Evolutionary conservation across 1,140 invertebrate species (phyloP), one percentile per base, ranked within the genome.

Genomic region (Drosophila miranda): DNA sequence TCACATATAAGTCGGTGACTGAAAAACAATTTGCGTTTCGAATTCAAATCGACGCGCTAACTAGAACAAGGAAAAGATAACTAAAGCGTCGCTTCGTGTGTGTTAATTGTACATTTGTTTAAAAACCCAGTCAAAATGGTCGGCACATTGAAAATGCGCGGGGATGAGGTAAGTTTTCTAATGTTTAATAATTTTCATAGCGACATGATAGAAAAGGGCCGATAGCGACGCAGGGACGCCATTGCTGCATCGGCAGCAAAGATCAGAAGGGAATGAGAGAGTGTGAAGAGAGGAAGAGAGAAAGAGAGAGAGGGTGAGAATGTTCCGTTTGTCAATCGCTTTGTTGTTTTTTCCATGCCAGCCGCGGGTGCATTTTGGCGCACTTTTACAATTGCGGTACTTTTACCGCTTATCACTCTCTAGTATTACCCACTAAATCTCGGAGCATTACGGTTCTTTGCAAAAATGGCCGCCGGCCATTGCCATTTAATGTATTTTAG

Each of bases 131-230:
- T 50, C 52, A 83, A 83, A 50, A 89, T 89, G 84, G 74, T 75
- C 67, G 77, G 79, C 58, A 75, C 73, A 14, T 14, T 75, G 6
- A 80, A 84, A 81, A 66, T 89, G 74, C 63, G 71, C 2, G 52
- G 82, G 55, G 84, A 89, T 8, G 84, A 89, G 84, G 84, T 89
- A 58, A 89, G 74, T 75, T 14, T n/a, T 26, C 7, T n/a, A 13
- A 13, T 4, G 7, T 6, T 28, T n/a, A 21, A 6, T 45, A 26
- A 11, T 11, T 41, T 54, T 30, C 6, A 21, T 7, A 19, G 11
- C 7, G n/a, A n/a, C 21, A 16, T 21, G 26, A 58, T 16, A 13
- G 14, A 48, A 75, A 73, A 43, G 30, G 30, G 30, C 30, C 30
- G 21, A 13, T 57, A 41, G 57, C 57, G 42, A 44, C 34, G 34